Base-by-base conservation (phyloP, 2,888 invertebrate genomes). In the Diarsia brunnea region DNA sequence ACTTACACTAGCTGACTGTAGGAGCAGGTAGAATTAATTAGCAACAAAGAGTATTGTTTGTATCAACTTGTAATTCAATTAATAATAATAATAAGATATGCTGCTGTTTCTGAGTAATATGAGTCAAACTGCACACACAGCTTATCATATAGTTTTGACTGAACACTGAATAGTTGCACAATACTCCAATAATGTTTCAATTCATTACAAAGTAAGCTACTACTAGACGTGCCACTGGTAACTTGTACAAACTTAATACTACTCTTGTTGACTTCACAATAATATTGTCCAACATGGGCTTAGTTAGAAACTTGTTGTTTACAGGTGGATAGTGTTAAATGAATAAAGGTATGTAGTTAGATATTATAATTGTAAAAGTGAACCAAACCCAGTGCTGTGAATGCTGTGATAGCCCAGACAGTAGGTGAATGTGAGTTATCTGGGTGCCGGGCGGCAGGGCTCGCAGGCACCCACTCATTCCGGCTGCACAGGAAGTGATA, bases 361-460 rank as follows among this genome's bases (percentile, higher is more conserved):
- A 43, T n/a, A 45, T 51, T 21, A 45, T 53, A 8, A n/a, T 66
- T 51, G 14, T 43, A 31, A 16, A 53, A 49, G 8, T 7, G 27
- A 58, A 58, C 8, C 12, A n/a, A 73, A 27, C 10, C 8, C 5
- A n/a, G 27, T 66, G 58, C 51, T 47, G 14, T 78, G 38, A n/a
- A n/a, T n/a, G n/a, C 16, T 38, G 14, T 78, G 38, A 66, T 61
- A 51, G n/a, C 1, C 4, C n/a, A 53, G 12, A 53, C 38, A 61
- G n/a, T 47, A 19, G 24, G 45, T 73, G 51, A 61, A 38, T 63
- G 10, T 64, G 7, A 49, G 64, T 69, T 82, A 78, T 79, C 83
- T 64, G 14, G 38, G n/a, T n/a, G n/a, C n/a, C n/a, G n/a, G n/a
- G n/a, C 14, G 0, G 45, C 31, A 55, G 12, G 21, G 24, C 21